Evolutionary conservation across 2,797 vertebrate genomes (phyloP).

Genomic region (Nothura maculosa): DNA sequence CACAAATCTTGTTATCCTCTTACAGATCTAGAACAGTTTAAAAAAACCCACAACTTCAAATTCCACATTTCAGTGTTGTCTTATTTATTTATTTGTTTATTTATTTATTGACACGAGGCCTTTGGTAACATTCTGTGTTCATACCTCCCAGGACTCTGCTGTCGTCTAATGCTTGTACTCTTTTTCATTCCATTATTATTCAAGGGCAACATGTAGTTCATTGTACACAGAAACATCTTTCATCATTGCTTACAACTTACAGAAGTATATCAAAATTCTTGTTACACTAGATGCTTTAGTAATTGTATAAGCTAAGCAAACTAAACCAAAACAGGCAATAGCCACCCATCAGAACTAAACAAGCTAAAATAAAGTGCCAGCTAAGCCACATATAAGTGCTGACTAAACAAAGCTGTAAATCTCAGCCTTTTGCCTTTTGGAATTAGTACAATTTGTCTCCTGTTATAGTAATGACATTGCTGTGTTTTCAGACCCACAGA

Average conservation of each 20-base stretch:
- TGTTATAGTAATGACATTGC: not conserved
- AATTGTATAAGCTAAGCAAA: not conserved
- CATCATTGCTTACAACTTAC: not conserved
- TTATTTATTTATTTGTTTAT: not conserved
- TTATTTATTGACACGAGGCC: not conserved
- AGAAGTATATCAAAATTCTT: not conserved
- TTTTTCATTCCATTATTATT: not conserved
- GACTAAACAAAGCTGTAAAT: not conserved
- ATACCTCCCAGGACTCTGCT: not conserved
- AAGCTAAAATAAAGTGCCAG: not conserved
- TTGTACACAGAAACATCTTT: not conserved
- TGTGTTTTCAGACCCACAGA: not conserved
- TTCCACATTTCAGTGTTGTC: not conserved
- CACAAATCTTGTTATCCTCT: not conserved
- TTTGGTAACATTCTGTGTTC: not conserved
- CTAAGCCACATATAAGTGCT: not conserved
- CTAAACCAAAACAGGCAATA: not conserved
- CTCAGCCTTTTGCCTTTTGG: not conserved
- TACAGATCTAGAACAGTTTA: not conserved
- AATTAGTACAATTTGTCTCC: not conserved
- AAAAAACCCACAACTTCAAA: not conserved
- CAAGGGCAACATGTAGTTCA: not conserved
- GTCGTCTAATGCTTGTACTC: not conserved
- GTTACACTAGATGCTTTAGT: accelerated
- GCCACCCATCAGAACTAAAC: not conserved